Percentiles rank a stretch among this genome's conserved stretches.
These are phyloP conservation scores for Pipa parva DNA, from an alignment of 2,113 vertebrate genomes.

Conservation along the genomic window DNA sequence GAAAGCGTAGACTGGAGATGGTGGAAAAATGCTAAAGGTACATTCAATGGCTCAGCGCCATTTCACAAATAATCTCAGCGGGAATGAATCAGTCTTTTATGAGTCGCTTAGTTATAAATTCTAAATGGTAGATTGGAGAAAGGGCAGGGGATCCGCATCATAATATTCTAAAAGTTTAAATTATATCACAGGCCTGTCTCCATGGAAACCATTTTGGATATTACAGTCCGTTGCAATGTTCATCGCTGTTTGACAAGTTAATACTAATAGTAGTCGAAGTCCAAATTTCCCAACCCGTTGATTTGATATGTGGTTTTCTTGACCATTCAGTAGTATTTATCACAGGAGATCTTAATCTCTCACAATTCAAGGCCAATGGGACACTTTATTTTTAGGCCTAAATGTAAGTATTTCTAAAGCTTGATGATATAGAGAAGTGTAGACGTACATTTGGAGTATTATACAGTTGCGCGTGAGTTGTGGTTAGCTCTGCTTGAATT, in stretches of 20 bases:
- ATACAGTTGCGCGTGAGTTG: too few species aligned
- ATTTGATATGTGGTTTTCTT: neutral
- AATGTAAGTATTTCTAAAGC: too few species aligned
- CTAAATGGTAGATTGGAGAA: neutral
- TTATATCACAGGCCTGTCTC: neutral
- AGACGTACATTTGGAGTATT: too few species aligned
- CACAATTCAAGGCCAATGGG: too few species aligned
- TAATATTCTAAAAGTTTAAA: neutral
- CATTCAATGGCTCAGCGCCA: neutral
- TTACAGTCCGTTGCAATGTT: neutral
- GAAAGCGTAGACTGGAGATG: neutral
- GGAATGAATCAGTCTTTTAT: neutral
- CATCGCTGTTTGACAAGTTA: slow-evolving; percentile 12
- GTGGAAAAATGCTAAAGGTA: neutral
- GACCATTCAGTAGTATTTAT: neutral
- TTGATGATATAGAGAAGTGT: too few species aligned
- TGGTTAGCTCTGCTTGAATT: too few species aligned
- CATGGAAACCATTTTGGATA: slow-evolving; percentile 3
- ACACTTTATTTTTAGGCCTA: too few species aligned
- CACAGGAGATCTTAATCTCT: neutral
- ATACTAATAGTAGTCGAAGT: neutral
- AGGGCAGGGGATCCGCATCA: neutral
- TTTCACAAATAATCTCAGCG: neutral
- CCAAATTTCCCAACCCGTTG: neutral
- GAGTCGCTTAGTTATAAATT: neutral